Percentiles rank a stretch among this genome's conserved stretches.
Conservation (phyloP, 2,888 invertebrate species). For the Meliscaeva auricollis region DNA sequence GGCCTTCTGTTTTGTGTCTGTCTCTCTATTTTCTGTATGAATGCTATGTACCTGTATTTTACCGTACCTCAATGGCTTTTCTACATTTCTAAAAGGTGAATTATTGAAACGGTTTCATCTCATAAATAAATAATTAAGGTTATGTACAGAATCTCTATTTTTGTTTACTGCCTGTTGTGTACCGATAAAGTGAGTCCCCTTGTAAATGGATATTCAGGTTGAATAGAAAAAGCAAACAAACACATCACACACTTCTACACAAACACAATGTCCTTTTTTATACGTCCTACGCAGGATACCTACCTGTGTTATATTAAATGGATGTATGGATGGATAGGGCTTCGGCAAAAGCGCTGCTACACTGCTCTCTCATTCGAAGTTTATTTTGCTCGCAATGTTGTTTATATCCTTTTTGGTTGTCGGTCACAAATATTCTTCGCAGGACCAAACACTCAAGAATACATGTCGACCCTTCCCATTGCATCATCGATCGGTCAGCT, state of each 20-base stretch:
- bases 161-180: conserved; percentile 48
- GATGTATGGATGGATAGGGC: neutral
- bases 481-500: neutral
- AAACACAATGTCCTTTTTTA: neutral
- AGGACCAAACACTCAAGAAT: neutral
- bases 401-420: neutral
- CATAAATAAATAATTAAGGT: conserved; percentile 84
- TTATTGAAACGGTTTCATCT: conserved; percentile 83
- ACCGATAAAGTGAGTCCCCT: conserved; percentile 3
- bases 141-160: conserved; percentile 71
- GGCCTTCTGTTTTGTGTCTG: neutral
- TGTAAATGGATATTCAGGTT: conserved; percentile 16
- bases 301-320: neutral
- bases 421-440: neutral
- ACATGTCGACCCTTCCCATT: neutral
- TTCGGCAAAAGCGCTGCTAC: neutral
- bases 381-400: neutral
- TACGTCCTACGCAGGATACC: neutral
- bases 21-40: neutral
- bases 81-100: conserved; percentile 78
- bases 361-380: neutral
- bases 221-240: conserved; percentile 17
- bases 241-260: neutral
- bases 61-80: conserved; percentile 38
- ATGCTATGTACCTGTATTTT: neutral